Base-by-base conservation (phyloP, 2,888 invertebrate species). In the Tipula lateralis region DNA sequence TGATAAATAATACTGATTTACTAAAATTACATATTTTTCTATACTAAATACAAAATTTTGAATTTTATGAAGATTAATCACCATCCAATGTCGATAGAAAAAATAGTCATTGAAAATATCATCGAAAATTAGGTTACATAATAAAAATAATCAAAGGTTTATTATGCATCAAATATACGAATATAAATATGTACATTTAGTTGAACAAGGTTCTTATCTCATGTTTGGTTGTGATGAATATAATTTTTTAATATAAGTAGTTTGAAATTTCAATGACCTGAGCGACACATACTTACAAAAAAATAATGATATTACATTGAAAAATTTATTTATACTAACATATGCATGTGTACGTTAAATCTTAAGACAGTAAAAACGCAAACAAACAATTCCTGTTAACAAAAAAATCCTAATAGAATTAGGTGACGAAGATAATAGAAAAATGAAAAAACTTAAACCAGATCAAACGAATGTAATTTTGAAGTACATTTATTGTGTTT, bases 141-240 rank as follows among this genome's bases (percentile, higher is more conserved):
- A 66, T 24, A 66, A 24, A 66, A 66, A 66, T 66, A 24, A 66
- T 66, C 24, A 24, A n/a, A n/a, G n/a, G n/a, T n/a, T n/a, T n/a
- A n/a, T n/a, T 66, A 24, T 66, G 19, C 24, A n/a, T n/a, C n/a
- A n/a, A n/a, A n/a, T n/a, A n/a, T n/a, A n/a, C n/a, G n/a, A n/a
- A n/a, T n/a, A n/a, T n/a, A n/a, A n/a, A n/a, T 9, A 24, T 66
- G 66, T 66, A 66, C 24, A 66, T 12, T 24, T 16, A 50, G n/a
- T 66, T 66, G 24, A 24, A 66, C 66, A 66, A 66, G 66, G 66
- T 66, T 66, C 66, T 66, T 66, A 66, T 66, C 66, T 66, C 66
- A 24, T 24, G 9, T 66, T 66, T 66, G 24, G 66, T 24, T 9
- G 66, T 44, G 44, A 44, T 44, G 66, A 9, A 24, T 24, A 19